Conservation (phyloP, 1,140 invertebrate species). For the Zaprionus africanus region DNA sequence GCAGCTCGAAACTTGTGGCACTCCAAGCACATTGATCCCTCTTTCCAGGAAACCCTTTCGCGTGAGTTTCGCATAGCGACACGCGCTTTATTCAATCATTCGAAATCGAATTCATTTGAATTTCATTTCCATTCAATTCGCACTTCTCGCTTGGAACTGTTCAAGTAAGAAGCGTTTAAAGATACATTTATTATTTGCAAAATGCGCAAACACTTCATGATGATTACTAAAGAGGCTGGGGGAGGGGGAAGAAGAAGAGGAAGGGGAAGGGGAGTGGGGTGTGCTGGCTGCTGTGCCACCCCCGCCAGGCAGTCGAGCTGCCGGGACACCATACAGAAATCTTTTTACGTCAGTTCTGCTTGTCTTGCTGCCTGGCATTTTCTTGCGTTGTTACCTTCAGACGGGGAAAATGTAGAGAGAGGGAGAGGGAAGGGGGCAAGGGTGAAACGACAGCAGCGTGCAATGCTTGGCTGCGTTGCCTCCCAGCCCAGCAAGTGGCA, state of each 20-base stretch:
- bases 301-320: constrained; percentile 10
- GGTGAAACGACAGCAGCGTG: constrained; percentile 42
- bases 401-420: not conserved
- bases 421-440: not conserved
- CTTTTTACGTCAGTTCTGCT: constrained; percentile 83
- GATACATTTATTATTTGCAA: constrained; percentile 54
- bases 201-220: constrained; percentile 60
- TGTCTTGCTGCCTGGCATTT: constrained; percentile 83
- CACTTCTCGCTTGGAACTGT: constrained; percentile 25
- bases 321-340: constrained; percentile 60
- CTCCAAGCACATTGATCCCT: not conserved
- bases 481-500: constrained; percentile 2
- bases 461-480: constrained; percentile 69
- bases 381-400: constrained; percentile 82
- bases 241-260: no score
- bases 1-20: not conserved
- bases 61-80: not conserved
- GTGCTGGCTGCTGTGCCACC: not conserved
- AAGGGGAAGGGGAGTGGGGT: not conserved
- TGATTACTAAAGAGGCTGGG: constrained; percentile 28
- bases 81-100: not conserved
- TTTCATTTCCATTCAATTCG: constrained; percentile 31
- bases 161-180: constrained; percentile 48
- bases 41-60: not conserved
- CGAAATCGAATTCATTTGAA: not conserved